A percentile compares a stretch with the other conserved stretches of the same genome.
phyloP scores from a whole-genome alignment of 2,797 vertebrate species.

The Dallia pectoralis region DNA sequence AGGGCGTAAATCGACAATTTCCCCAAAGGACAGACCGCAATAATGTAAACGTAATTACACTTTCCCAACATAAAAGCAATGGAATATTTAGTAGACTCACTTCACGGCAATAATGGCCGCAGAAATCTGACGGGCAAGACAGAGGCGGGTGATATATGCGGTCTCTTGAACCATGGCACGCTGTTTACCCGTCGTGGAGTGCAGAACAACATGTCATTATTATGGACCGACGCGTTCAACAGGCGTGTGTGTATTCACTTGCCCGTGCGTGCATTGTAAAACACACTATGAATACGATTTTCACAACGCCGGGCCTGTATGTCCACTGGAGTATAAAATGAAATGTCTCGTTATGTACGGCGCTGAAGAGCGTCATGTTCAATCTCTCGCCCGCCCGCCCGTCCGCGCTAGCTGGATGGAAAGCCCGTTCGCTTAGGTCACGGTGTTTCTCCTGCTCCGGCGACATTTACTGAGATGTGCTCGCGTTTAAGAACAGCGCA shows the following conservation, averaged over 20 bases:
- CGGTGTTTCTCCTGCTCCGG: slow-evolving; percentile 32
- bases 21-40: slow-evolving; percentile 43
- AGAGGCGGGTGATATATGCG: slow-evolving; percentile 42
- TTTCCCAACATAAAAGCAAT: slow-evolving; percentile 55
- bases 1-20: slow-evolving; percentile 62
- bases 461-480: slow-evolving; percentile 20
- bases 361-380: slow-evolving; percentile 43
- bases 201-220: slow-evolving; percentile 62
- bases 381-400: slow-evolving; percentile 31
- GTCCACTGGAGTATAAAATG: slow-evolving; percentile 65
- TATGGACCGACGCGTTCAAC: slow-evolving; percentile 40
- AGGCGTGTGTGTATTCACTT: slow-evolving; percentile 45
- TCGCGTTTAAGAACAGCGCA: neutral
- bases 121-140: slow-evolving; percentile 47
- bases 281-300: slow-evolving; percentile 64
- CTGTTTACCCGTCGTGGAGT: slow-evolving; percentile 40
- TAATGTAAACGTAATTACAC: slow-evolving; percentile 59
- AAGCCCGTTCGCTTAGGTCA: slow-evolving; percentile 29
- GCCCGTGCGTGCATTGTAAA: slow-evolving; percentile 56
- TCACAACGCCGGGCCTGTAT: slow-evolving; percentile 50
- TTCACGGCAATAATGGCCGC: slow-evolving; percentile 35
- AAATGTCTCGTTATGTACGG: slow-evolving; percentile 60
- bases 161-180: slow-evolving; percentile 42
- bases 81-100: slow-evolving; percentile 26
- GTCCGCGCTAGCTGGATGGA: slow-evolving; percentile 26